Conservation (phyloP, 1,140 invertebrate genomes). For the Pentalonia nigronervosa region DNA sequence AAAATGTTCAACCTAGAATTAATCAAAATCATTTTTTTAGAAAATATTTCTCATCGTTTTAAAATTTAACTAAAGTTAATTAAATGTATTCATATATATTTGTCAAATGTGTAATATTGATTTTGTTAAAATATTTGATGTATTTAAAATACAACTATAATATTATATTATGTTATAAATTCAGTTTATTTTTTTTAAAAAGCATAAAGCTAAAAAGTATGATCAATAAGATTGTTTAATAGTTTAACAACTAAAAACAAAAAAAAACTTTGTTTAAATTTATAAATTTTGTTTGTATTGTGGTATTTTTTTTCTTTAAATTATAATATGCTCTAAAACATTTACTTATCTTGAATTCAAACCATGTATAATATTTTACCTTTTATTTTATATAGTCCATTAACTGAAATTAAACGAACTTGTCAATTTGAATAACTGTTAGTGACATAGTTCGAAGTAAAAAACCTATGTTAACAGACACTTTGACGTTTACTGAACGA, state of each 20-base stretch:
- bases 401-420: conserved; percentile 8
- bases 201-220: background rate
- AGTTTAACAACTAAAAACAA: background rate
- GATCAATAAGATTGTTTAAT: background rate
- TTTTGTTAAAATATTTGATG: background rate
- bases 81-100: background rate
- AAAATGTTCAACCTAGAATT: background rate
- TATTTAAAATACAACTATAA: background rate
- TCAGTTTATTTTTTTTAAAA: background rate
- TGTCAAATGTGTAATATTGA: background rate
- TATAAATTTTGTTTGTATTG: background rate
- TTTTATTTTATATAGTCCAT: conserved; percentile 10
- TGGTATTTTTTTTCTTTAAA: background rate
- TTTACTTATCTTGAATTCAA: background rate
- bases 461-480: background rate
- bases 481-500: background rate
- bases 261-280: background rate
- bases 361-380: background rate
- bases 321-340: background rate
- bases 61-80: background rate
- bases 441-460: background rate
- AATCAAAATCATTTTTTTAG: background rate
- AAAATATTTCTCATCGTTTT: background rate
- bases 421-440: conserved; percentile 2
- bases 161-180: background rate